Evolutionary conservation across 2,797 vertebrate species (phyloP).

Genomic region (Halcyon chelicuti): DNA sequence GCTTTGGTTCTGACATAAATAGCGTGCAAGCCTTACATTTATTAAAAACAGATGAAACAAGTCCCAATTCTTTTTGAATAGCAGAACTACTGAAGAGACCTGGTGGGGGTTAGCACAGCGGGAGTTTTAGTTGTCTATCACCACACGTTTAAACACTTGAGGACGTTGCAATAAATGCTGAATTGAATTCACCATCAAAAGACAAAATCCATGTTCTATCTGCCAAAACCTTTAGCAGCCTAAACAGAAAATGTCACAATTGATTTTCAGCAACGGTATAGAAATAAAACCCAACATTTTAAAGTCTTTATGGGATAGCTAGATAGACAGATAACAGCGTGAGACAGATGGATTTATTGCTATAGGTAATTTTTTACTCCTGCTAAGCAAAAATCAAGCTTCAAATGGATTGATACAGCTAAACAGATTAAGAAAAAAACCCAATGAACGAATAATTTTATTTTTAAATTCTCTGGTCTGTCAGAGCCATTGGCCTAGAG

Average conservation of each 20-base stretch:
- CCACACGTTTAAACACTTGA: slow-evolving; percentile 28
- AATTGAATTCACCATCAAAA: slow-evolving; percentile 66
- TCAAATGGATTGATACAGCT: slow-evolving; percentile 6
- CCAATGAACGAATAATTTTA: neutral
- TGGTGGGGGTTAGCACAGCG: slow-evolving; percentile 15
- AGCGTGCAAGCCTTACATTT: neutral
- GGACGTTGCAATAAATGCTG: slow-evolving; percentile 51
- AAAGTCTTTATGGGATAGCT: slow-evolving; percentile 28
- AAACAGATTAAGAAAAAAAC: neutral
- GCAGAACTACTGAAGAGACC: slow-evolving; percentile 35
- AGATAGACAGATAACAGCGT: slow-evolving; percentile 28
- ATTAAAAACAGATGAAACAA: slow-evolving; percentile 66
- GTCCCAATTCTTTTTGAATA: slow-evolving; percentile 40
- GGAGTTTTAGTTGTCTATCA: slow-evolving; percentile 57
- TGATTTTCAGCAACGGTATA: slow-evolving; percentile 33
- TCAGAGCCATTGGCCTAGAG: neutral
- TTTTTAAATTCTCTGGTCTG: slow-evolving; percentile 20
- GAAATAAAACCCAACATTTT: slow-evolving; percentile 58
- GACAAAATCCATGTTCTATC: slow-evolving; percentile 69
- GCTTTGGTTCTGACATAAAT: slow-evolving; percentile 28
- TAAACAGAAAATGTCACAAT: slow-evolving; percentile 70
- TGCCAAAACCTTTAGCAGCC: slow-evolving; percentile 68
- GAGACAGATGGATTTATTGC: slow-evolving; percentile 23
- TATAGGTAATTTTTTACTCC: slow-evolving; percentile 29
- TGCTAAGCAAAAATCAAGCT: slow-evolving; percentile 32